Conservation (phyloP, 2,797 vertebrate genomes). For the Mycteria americana region DNA sequence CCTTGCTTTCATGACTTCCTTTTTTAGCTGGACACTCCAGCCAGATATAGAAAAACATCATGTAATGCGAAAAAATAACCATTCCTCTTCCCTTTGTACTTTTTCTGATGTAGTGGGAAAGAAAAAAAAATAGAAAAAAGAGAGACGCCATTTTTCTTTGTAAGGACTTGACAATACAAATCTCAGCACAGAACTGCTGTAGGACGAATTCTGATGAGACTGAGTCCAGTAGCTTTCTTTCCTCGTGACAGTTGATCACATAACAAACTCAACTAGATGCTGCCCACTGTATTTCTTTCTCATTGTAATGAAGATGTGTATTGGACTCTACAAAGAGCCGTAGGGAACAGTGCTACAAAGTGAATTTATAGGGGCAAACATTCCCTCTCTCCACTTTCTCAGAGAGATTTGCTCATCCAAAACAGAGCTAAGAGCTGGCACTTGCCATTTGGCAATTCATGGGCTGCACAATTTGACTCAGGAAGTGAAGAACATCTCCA, state of each 20-base stretch:
- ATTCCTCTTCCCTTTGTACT: not conserved
- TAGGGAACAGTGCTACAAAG: not conserved
- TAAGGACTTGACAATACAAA: not conserved
- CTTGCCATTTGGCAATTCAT: not conserved
- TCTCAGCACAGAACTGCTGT: not conserved
- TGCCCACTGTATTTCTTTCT: not conserved
- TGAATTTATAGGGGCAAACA: not conserved
- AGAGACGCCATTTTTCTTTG: not conserved
- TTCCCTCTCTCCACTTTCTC: not conserved
- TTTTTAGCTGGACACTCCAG: not conserved
- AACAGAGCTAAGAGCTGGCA: not conserved
- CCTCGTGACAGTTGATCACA: not conserved
- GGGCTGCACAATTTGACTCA: not conserved
- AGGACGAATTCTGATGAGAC: not conserved
- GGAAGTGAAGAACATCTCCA: not conserved
- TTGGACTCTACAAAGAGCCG: not conserved
- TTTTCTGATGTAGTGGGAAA: not conserved
- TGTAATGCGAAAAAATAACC: not conserved
- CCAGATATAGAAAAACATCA: not conserved
- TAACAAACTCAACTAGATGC: not conserved
- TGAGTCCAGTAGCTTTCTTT: not conserved
- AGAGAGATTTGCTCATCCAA: not conserved
- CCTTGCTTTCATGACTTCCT: not conserved
- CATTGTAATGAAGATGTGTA: not conserved
- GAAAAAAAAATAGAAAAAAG: not conserved